Percentiles rank a stretch among this genome's conserved stretches.
phyloP scores from a whole-genome alignment of 2,113 vertebrate genomes.

The Triplophysa rosa region DNA sequence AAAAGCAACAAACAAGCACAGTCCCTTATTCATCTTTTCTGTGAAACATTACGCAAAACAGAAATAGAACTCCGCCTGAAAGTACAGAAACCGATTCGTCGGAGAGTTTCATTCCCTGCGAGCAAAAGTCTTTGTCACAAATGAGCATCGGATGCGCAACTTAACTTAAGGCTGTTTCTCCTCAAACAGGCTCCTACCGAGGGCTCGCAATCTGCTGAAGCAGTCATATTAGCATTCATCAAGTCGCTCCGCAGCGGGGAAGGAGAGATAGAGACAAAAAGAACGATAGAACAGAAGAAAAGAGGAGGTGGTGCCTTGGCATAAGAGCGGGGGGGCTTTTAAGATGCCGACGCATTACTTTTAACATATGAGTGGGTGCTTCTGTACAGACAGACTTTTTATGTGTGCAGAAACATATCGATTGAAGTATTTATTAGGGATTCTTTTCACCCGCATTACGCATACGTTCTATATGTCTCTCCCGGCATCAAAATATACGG shows the following conservation, averaged over 20 bases:
- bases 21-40: constrained; percentile 24
- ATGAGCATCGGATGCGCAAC: constrained; percentile 22
- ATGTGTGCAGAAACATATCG: constrained; percentile 11
- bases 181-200: constrained; percentile 5
- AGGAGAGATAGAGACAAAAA: constrained; percentile 38
- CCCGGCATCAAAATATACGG: too few species aligned
- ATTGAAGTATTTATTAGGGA: background rate
- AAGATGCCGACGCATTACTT: constrained; percentile 11
- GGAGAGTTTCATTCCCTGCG: constrained; percentile 15
- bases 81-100: constrained; percentile 15
- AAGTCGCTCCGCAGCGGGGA: constrained; percentile 32
- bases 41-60: background rate
- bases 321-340: background rate
- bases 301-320: constrained; percentile 13
- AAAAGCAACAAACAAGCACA: background rate
- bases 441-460: too few species aligned
- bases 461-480: too few species aligned
- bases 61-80: constrained; percentile 15
- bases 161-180: constrained; percentile 31
- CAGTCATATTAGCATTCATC: constrained; percentile 40
- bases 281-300: constrained; percentile 49
- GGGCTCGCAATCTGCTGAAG: constrained; percentile 35
- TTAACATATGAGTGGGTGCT: constrained; percentile 13
- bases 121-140: constrained; percentile 20
- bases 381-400: constrained; percentile 18